Percentiles rank a stretch among this genome's conserved stretches.
Conservation (phyloP, 1,140 invertebrate genomes). For the Cephus cinctus region DNA sequence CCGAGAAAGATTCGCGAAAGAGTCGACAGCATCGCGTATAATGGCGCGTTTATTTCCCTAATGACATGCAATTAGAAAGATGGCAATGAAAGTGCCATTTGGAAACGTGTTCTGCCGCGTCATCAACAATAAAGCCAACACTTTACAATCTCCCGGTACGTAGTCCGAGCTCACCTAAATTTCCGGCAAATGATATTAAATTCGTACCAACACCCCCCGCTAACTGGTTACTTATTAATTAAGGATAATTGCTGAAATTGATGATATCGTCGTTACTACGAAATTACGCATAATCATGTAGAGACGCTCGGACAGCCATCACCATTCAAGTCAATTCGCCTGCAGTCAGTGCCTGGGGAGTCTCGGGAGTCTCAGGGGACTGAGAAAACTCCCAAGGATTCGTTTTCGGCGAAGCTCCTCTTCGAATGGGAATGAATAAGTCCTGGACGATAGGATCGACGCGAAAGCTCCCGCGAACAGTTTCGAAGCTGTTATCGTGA, state of each 20-base stretch:
- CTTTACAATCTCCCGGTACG: slow-evolving; percentile 34
- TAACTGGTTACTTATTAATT: slow-evolving; percentile 45
- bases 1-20: slow-evolving; percentile 41
- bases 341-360: no score
- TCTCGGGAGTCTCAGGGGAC: no score
- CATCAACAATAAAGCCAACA: slow-evolving; percentile 39
- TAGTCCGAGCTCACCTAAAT: slow-evolving; percentile 44
- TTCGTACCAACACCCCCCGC: slow-evolving; percentile 27
- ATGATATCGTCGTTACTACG: slow-evolving; percentile 37
- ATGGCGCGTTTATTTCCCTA: slow-evolving; percentile 43
- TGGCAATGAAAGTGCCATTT: slow-evolving; percentile 50
- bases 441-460: slow-evolving; percentile 37
- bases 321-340: no score
- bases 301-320: no score
- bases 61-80: slow-evolving; percentile 47
- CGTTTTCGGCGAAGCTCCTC: slow-evolving; percentile 22
- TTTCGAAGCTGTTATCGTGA: slow-evolving; percentile 39
- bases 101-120: slow-evolving; percentile 38
- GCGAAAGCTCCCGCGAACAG: slow-evolving; percentile 34
- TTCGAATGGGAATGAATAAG: slow-evolving; percentile 34
- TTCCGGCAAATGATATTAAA: slow-evolving; percentile 38
- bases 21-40: slow-evolving; percentile 38
- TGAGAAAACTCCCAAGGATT: no score
- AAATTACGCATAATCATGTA: no score
- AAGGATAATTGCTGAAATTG: slow-evolving; percentile 46